phyloP scores from a whole-genome alignment of 2,888 invertebrate genomes.

The Pseudoips prasinana region DNA sequence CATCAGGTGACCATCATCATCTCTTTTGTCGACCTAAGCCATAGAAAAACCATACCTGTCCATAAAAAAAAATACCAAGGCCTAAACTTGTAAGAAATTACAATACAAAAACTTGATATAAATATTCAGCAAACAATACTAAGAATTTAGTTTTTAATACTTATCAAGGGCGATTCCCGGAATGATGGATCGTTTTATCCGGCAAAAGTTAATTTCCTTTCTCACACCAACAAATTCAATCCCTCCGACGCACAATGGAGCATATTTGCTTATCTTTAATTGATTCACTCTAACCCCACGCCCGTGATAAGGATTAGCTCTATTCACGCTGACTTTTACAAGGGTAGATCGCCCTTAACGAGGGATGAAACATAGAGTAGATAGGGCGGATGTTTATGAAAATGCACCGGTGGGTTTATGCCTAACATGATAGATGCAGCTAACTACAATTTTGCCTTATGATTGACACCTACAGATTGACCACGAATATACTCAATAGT shows the following conservation, averaged over 20 bases:
- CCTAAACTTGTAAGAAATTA: too few species aligned
- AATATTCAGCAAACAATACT: too few species aligned
- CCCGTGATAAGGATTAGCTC: slow-evolving; percentile 76
- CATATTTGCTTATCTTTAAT: slow-evolving; percentile 82
- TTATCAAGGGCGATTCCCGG: slow-evolving; percentile 52
- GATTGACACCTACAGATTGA: too few species aligned
- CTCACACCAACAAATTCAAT: slow-evolving; percentile 73
- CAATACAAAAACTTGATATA: too few species aligned
- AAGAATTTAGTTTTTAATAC: too few species aligned
- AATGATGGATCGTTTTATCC: slow-evolving; percentile 70
- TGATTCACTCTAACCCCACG: slow-evolving; percentile 77
- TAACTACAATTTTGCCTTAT: too few species aligned
- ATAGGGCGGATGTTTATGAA: background rate
- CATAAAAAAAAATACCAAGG: too few species aligned
- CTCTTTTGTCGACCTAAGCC: too few species aligned
- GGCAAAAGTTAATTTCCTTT: slow-evolving; percentile 76
- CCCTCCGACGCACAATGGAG: slow-evolving; percentile 59
- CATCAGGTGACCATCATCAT: too few species aligned
- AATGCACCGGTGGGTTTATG: slow-evolving; percentile 4
- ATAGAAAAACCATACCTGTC: too few species aligned
- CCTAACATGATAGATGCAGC: slow-evolving; percentile 25
- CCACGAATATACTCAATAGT: too few species aligned
- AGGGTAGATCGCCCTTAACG: slow-evolving; percentile 74
- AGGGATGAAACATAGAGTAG: slow-evolving; percentile 53
- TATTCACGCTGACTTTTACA: slow-evolving; percentile 81